A percentile compares a stretch with the other conserved stretches of the same genome.
phyloP scores from a whole-genome alignment of 2,888 invertebrate species.

The Phalangium opilio region DNA sequence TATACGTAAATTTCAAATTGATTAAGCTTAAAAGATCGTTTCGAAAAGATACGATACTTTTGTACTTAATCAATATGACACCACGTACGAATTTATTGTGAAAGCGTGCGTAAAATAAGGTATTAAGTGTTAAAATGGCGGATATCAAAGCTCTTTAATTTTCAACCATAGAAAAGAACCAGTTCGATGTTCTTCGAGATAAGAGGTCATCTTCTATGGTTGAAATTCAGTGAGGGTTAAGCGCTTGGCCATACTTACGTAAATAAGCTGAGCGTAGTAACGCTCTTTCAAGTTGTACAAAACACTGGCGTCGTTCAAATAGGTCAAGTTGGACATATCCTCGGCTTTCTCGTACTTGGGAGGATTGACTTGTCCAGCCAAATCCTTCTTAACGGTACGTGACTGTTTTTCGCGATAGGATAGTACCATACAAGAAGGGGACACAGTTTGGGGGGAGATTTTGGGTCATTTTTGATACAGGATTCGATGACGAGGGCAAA shows the following conservation, averaged over 20 bases:
- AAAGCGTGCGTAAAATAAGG: too few species aligned
- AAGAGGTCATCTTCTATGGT: too few species aligned
- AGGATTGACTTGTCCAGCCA: slow-evolving; percentile 90
- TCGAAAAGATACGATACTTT: too few species aligned
- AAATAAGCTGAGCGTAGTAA: slow-evolving; percentile 93
- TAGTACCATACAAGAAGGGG: not conserved
- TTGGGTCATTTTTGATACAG: slow-evolving; percentile 1
- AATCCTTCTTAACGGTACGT: slow-evolving; percentile 73
- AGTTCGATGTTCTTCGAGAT: too few species aligned
- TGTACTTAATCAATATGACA: too few species aligned
- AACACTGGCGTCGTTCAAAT: slow-evolving; percentile 97
- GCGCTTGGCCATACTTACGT: slow-evolving; percentile 55
- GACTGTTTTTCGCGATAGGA: slow-evolving; percentile 3
- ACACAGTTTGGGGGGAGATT: not conserved
- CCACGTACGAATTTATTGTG: too few species aligned
- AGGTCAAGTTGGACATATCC: slow-evolving; percentile 98
- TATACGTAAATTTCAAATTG: too few species aligned
- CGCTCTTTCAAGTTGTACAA: slow-evolving; percentile 96
- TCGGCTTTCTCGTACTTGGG: slow-evolving; percentile 98
- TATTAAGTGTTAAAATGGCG: too few species aligned
- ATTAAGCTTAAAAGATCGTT: too few species aligned
- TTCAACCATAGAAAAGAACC: too few species aligned
- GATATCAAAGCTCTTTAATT: too few species aligned
- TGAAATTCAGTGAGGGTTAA: too few species aligned
- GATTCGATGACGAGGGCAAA: not conserved